Conservation (phyloP, 2,888 invertebrate species). For the Eumerus sabulonum region DNA sequence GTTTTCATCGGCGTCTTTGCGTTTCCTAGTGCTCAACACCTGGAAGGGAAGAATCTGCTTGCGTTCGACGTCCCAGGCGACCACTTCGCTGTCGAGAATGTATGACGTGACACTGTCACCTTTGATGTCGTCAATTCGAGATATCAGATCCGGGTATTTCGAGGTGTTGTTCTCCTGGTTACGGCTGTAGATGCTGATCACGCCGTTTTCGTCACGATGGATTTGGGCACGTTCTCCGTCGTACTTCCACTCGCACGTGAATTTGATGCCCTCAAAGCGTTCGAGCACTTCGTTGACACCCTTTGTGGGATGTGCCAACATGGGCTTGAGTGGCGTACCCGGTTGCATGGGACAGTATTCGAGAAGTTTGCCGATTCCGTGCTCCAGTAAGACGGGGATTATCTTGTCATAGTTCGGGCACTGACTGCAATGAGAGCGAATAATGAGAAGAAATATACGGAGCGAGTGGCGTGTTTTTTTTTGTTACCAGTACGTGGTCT, state of each 20-base stretch:
- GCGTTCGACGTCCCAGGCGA: slow-evolving; percentile 94
- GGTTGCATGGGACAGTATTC: slow-evolving; percentile 91
- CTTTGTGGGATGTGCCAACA: slow-evolving; percentile 98
- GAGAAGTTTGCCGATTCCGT: slow-evolving; percentile 88
- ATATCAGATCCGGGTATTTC: slow-evolving; percentile 97
- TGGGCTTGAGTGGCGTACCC: slow-evolving; percentile 97
- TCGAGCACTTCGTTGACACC: slow-evolving; percentile 93
- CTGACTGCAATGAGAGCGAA: slow-evolving; percentile 82
- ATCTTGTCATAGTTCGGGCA: slow-evolving; percentile 96
- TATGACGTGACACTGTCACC: slow-evolving; percentile 85
- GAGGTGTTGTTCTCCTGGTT: slow-evolving; percentile 97
- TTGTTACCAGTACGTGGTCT: slow-evolving; percentile 94
- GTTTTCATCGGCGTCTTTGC: slow-evolving; percentile 85
- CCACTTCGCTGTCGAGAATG: slow-evolving; percentile 97
- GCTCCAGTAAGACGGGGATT: slow-evolving; percentile 86
- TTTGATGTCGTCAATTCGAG: slow-evolving; percentile 83
- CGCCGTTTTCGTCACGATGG: slow-evolving; percentile 84
- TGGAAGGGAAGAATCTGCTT: slow-evolving; percentile 98
- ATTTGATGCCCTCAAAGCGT: slow-evolving; percentile 89
- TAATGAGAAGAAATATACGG: no score
- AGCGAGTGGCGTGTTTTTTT: not conserved
- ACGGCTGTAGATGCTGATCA: slow-evolving; percentile 92
- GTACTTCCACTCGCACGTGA: slow-evolving; percentile 99
- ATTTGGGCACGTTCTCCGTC: slow-evolving; percentile 99
- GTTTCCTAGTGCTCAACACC: slow-evolving; percentile 94